Percentiles rank a stretch among this genome's conserved stretches.
These are phyloP conservation scores for Scortum barcoo DNA, from an alignment of 2,113 vertebrate genomes.

Conservation along the genomic window DNA sequence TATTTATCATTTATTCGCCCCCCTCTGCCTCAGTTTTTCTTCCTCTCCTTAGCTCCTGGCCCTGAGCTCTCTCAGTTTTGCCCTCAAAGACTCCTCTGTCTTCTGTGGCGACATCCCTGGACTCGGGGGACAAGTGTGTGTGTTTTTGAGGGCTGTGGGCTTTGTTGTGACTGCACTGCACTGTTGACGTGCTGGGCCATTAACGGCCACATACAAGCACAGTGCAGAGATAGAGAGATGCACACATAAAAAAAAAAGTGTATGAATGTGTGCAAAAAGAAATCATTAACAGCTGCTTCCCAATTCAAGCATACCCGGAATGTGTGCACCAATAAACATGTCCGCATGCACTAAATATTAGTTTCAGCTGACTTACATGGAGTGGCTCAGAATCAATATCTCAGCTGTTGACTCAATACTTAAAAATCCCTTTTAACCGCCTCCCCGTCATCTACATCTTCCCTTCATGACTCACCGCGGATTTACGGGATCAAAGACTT, in stretches of 20 bases:
- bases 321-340: neutral
- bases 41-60: conserved; percentile 50
- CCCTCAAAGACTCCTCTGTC: conserved; percentile 70
- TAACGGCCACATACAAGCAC: conserved; percentile 25
- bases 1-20: conserved; percentile 74
- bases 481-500: conserved; percentile 47
- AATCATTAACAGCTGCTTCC: neutral
- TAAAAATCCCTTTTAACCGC: conserved; percentile 32
- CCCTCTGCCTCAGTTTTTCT: conserved; percentile 45
- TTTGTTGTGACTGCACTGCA: conserved; percentile 65
- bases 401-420: conserved; percentile 28
- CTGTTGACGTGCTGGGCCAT: conserved; percentile 47
- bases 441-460: conserved; percentile 32
- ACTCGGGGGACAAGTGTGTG: conserved; percentile 61
- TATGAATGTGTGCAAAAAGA: neutral
- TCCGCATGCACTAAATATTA: conserved; percentile 6
- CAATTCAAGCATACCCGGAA: conserved; percentile 1
- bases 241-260: neutral
- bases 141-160: conserved; percentile 51
- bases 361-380: neutral
- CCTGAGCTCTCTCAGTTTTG: conserved; percentile 61
- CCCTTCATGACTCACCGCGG: conserved; percentile 32
- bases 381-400: conserved; percentile 35
- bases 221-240: conserved; percentile 5
- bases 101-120: conserved; percentile 51